Conservation (phyloP, 2,113 vertebrate species). For the Chloebia gouldiae region DNA sequence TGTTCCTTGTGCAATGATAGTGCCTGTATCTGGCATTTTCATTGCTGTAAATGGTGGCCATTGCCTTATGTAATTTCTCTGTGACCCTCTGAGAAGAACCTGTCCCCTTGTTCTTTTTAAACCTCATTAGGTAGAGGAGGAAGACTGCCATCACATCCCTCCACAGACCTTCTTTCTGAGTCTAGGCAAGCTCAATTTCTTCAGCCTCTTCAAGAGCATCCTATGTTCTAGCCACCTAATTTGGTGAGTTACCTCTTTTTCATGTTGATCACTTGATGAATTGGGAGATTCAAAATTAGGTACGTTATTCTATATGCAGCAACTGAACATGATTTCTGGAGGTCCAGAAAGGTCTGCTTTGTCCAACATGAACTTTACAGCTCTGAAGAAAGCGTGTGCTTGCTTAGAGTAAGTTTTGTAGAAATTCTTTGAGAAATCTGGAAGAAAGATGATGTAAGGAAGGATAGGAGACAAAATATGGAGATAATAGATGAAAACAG, state of each 20-base stretch:
- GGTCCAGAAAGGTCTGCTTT: not conserved
- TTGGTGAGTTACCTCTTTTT: not conserved
- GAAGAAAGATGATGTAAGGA: not conserved
- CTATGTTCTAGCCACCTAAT: not conserved
- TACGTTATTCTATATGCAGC: not conserved
- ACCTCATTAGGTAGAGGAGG: fast-evolving
- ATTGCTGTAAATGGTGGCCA: not conserved
- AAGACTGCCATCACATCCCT: not conserved
- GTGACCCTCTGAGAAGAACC: not conserved
- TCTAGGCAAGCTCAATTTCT: not conserved
- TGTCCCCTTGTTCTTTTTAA: not conserved
- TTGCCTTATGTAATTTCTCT: not conserved
- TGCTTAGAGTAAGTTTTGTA: not conserved
- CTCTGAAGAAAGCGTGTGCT: not conserved
- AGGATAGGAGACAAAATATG: not conserved
- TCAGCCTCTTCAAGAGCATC: not conserved
- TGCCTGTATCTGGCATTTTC: not conserved
- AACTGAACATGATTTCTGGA: not conserved
- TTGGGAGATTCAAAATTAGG: not conserved
- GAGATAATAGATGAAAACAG: not conserved
- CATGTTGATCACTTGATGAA: not conserved
- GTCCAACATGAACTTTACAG: not conserved
- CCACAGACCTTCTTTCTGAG: not conserved
- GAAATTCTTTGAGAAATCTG: not conserved
- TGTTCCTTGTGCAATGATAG: not conserved